Percentiles rank a stretch among this genome's conserved stretches.
Conservation (phyloP, 2,797 vertebrate genomes). For the Threskiornis aethiopicus region DNA sequence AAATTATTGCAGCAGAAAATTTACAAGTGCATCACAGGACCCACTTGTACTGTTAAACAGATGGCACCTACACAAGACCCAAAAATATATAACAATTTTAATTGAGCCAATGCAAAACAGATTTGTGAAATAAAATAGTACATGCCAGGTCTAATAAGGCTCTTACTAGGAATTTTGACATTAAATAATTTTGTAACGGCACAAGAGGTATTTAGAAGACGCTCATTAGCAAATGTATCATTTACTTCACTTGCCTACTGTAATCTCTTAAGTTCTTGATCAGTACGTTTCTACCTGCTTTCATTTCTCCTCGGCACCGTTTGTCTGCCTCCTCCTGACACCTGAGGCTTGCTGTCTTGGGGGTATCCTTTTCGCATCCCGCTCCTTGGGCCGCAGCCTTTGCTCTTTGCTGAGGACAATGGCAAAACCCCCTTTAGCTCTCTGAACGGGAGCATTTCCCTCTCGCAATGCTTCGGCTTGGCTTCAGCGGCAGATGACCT, state of each 20-base stretch:
- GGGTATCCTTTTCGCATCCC: neutral
- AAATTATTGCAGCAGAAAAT: slow-evolving; percentile 43
- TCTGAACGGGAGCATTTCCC: neutral
- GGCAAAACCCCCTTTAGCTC: neutral
- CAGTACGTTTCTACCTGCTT: neutral
- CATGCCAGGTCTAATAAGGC: slow-evolving; percentile 57
- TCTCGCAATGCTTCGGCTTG: too few relatives aligned
- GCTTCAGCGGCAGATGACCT: neutral
- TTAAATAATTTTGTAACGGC: neutral
- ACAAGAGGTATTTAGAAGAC: neutral
- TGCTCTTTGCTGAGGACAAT: neutral
- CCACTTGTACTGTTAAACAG: slow-evolving; percentile 60
- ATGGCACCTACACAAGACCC: slow-evolving; percentile 58
- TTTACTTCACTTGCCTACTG: neutral
- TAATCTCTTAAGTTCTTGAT: neutral
- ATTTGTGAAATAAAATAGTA: slow-evolving; percentile 61
- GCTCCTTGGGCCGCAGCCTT: neutral
- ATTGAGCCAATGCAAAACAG: slow-evolving; percentile 64
- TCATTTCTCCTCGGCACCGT: neutral
- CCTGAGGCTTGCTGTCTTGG: neutral
- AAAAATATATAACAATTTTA: slow-evolving; percentile 67
- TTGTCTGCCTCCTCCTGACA: neutral
- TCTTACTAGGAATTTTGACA: slow-evolving; percentile 16
- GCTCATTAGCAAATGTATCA: neutral
- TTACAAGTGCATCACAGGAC: slow-evolving; percentile 46